Evolutionary conservation across 1,140 invertebrate genomes (phyloP).

Genomic region (Lerema accius): DNA sequence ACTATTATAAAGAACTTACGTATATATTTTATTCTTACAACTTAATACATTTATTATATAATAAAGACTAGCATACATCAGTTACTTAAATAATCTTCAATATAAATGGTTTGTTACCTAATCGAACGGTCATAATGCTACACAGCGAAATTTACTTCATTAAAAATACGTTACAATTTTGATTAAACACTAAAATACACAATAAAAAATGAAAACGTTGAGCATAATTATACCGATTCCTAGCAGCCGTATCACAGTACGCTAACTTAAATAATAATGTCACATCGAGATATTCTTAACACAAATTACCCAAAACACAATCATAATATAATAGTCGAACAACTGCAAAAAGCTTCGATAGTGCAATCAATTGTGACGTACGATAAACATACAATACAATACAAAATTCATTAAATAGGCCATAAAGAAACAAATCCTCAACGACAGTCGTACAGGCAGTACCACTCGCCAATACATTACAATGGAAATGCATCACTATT

Average conservation of each 20-base stretch:
- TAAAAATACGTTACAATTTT: constrained; percentile 57
- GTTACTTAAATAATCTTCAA: constrained; percentile 63
- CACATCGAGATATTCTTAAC: constrained; percentile 35
- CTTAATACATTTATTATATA: constrained; percentile 69
- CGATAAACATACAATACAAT: constrained; percentile 41
- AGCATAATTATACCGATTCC: constrained; percentile 67
- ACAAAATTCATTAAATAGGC: constrained; percentile 49
- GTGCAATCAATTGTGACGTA: constrained; percentile 43
- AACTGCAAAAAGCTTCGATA: constrained; percentile 8
- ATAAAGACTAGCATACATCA: constrained; percentile 78
- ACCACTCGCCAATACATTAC: constrained; percentile 26
- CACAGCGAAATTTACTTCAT: constrained; percentile 45
- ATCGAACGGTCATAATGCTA: constrained; percentile 46
- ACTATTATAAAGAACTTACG: constrained; percentile 70
- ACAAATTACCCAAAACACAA: constrained; percentile 22
- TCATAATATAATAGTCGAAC: too few relatives aligned
- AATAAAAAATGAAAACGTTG: constrained; percentile 58
- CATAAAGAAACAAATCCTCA: constrained; percentile 42
- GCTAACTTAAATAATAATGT: constrained; percentile 67
- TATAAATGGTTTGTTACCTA: constrained; percentile 60
- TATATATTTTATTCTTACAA: constrained; percentile 62
- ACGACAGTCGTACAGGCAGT: constrained; percentile 50
- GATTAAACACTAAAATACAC: constrained; percentile 54
- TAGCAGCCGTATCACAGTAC: constrained; percentile 76
- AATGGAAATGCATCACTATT: constrained; percentile 47